Conservation (phyloP, 2,113 vertebrate genomes). For the Urocolius indicus region DNA sequence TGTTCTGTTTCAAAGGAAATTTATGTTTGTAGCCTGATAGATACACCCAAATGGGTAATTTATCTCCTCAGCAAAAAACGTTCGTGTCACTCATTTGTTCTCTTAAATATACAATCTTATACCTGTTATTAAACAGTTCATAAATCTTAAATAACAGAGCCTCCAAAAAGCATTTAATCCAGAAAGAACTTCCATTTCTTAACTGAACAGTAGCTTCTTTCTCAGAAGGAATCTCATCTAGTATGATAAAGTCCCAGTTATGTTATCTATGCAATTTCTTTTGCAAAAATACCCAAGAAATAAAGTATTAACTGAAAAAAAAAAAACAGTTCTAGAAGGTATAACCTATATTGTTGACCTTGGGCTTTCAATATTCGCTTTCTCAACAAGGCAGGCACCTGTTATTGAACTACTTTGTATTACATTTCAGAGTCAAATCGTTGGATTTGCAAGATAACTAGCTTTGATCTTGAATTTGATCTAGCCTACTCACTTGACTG, state of each 20-base stretch:
- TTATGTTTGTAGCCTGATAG: slow-evolving; percentile 4
- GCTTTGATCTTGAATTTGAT: not conserved
- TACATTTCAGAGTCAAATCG: not conserved
- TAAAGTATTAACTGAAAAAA: not conserved
- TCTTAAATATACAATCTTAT: slow-evolving; percentile 24
- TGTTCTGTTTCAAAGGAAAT: slow-evolving; percentile 37
- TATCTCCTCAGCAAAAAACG: not conserved
- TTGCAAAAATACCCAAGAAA: not conserved
- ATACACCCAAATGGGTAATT: not conserved
- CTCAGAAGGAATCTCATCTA: not conserved
- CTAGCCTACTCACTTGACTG: not conserved
- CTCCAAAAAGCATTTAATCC: not conserved
- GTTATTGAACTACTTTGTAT: not conserved
- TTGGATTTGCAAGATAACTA: not conserved
- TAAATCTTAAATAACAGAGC: not conserved
- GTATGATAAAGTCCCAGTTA: not conserved
- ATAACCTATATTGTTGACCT: not conserved
- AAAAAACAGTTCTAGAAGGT: not conserved
- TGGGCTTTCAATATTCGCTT: not conserved
- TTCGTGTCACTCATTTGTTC: not conserved
- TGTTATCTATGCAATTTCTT: not conserved
- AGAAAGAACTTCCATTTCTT: not conserved
- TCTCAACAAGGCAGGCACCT: not conserved
- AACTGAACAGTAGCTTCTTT: not conserved
- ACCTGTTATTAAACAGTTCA: not conserved